Evolutionary conservation across 1,140 invertebrate species (phyloP), one percentile per base, ranked within the genome.

Genomic region (Rhopalosiphum maidis): DNA sequence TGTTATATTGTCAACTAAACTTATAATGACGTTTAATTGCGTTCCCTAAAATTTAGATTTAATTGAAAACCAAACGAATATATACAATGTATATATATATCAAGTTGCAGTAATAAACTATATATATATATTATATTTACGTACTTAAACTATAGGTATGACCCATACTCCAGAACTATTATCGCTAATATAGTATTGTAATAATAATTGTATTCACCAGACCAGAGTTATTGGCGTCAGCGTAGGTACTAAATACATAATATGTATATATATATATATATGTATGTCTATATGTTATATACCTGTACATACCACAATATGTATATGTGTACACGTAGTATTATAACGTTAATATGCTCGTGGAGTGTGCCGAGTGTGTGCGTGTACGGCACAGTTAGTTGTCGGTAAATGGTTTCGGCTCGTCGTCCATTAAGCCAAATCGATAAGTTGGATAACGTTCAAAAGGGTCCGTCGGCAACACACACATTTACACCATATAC

Each of bases 381-480:
- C 22, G 37, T 87, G 46, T 77, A 22, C 4, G 60, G 15, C 46
- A 87, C 46, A 48, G 60, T 77, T n/a, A 48, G 60, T 77, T n/a
- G 86, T 87, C 30, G 46, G 87, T 51, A 90, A 90, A 68, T 30
- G 89, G 89, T 90, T 68, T 43, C 37, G 15, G 89, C 41, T 68
- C 37, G 41, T 68, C 88, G 89, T 68, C 55, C 89, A 68, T 90
- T 68, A 90, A 60, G 54, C 89, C 25, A 43, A 90, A 90, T 68
- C 89, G 88, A 90, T 90, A 54, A 89, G 54, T 90, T 46, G 35
- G 88, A 90, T 60, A 54, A 89, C 46, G 87, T 89, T 54, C 87
- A 89, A 89, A 54, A 89, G 48, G n/a, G 86, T 48, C 25, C 21
- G 86, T 83, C 30, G 18, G 18, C 48, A 9, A 87, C 85, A 5